Percentiles rank a stretch among this genome's conserved stretches.
phyloP scores from a whole-genome alignment of 2,113 vertebrate genomes.

The human (Homo sapiens) region DNA sequence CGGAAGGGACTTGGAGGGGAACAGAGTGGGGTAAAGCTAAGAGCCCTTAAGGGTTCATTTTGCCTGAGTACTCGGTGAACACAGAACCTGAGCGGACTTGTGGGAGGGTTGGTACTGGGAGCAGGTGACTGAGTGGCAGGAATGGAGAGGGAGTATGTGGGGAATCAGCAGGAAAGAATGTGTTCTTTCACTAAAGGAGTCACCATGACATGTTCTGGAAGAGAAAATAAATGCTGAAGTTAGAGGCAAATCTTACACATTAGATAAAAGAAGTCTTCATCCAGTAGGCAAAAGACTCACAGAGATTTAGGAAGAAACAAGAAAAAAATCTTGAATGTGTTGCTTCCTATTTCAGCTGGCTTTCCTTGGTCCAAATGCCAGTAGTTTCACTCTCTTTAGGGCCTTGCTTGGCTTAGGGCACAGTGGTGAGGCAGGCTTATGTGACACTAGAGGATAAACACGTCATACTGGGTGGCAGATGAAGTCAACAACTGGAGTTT shows the following conservation, averaged over 20 bases:
- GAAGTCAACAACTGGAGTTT: not conserved
- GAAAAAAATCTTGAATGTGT: not conserved
- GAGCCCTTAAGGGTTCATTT: not conserved
- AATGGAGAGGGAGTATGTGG: accelerated
- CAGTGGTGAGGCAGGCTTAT: no score
- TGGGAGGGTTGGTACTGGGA: not conserved
- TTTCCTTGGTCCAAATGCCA: not conserved
- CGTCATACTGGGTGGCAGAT: not conserved
- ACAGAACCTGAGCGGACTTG: not conserved
- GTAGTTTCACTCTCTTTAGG: not conserved
- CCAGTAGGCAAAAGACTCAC: not conserved
- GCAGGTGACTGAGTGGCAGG: not conserved
- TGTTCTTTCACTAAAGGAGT: not conserved
- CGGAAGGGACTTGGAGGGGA: not conserved
- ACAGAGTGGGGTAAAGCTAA: not conserved
- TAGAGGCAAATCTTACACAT: not conserved
- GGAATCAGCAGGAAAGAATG: not conserved
- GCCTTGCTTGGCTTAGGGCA: not conserved
- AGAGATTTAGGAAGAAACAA: not conserved
- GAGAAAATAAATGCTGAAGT: not conserved
- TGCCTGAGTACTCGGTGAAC: accelerated
- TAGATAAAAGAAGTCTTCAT: not conserved
- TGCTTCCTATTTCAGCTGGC: not conserved
- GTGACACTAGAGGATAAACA: not conserved
- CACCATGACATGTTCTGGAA: not conserved